Conservation (phyloP, 2,797 vertebrate genomes). For the Aviceda leuphotes region DNA sequence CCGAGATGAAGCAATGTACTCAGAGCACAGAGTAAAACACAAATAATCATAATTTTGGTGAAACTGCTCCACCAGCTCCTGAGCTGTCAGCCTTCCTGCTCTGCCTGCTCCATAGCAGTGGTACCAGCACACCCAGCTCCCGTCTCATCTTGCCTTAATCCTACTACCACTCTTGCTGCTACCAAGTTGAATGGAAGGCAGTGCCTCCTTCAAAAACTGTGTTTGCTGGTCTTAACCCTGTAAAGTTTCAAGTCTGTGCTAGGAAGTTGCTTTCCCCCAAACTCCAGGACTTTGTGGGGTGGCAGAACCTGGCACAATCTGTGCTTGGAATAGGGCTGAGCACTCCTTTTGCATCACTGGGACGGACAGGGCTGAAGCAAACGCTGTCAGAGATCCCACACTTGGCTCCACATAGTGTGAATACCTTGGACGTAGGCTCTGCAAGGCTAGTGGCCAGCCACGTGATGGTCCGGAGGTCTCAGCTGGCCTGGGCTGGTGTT, state of each 20-base stretch:
- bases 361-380: neutral
- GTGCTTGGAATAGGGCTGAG: neutral
- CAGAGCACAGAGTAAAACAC: neutral
- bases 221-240: neutral
- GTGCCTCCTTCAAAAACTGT: neutral
- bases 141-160: neutral
- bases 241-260: neutral
- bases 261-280: neutral
- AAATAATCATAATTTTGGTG: neutral
- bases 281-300: neutral
- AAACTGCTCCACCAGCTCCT: neutral
- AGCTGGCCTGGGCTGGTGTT: conserved; percentile 10
- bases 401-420: neutral
- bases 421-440: neutral
- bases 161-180: neutral
- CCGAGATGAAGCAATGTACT: neutral
- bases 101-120: neutral
- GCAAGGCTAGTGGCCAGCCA: neutral
- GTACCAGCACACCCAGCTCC: neutral
- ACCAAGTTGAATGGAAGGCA: neutral
- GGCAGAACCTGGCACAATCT: neutral
- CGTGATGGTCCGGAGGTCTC: neutral
- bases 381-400: neutral
- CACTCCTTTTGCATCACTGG: neutral
- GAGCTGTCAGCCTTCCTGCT: neutral